Percentiles rank a stretch among this genome's conserved stretches.
These are phyloP conservation scores for Bombus terrestris DNA, from an alignment of 1,140 invertebrate species.

Conservation along the genomic window DNA sequence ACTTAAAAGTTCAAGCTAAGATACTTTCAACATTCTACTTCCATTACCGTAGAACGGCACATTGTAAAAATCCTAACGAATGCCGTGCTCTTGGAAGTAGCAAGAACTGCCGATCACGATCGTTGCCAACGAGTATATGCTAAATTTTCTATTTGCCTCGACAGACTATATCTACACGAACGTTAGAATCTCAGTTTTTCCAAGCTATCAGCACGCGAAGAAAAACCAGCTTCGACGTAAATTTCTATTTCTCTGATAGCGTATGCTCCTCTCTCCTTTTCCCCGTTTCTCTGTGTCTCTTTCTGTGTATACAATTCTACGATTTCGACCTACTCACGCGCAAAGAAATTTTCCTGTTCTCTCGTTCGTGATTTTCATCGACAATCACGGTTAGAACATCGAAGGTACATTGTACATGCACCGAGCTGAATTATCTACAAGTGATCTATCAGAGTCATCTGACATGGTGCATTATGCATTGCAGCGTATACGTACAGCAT, in stretches of 20 bases:
- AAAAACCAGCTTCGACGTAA: not conserved
- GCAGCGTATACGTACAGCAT: not conserved
- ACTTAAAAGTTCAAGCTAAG: not conserved
- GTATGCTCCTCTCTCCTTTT: accelerated
- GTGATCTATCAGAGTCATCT: constrained; percentile 1
- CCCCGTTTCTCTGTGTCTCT: accelerated
- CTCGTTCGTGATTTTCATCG: not conserved
- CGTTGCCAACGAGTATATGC: not conserved
- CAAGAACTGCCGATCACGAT: not conserved
- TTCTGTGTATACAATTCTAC: not conserved
- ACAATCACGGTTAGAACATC: not conserved
- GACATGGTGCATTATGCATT: constrained; percentile 39
- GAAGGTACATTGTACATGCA: too few relatives aligned
- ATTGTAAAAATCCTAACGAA: not conserved
- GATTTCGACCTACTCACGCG: not conserved
- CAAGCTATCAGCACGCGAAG: too few relatives aligned
- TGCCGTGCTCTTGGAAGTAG: not conserved
- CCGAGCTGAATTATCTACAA: not conserved
- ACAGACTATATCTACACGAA: not conserved
- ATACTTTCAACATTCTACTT: not conserved
- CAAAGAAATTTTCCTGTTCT: not conserved
- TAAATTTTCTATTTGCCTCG: not conserved
- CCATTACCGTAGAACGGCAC: not conserved
- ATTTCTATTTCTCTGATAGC: not conserved
- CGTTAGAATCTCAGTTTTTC: not conserved